Evolutionary conservation across 2,113 vertebrate species (phyloP).

Genomic region (Nothoprocta perdicaria): DNA sequence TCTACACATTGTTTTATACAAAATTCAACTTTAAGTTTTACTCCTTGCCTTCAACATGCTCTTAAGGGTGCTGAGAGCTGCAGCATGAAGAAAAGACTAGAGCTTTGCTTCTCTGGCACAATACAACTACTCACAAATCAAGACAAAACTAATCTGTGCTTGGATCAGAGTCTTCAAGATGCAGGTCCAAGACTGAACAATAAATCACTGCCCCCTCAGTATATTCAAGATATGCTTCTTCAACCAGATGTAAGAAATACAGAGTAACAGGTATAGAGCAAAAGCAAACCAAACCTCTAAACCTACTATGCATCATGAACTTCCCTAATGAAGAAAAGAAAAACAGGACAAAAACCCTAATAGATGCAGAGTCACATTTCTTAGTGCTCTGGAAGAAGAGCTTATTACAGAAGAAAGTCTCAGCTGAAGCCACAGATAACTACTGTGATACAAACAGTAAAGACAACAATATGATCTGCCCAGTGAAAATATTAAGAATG

Average conservation of each 20-base stretch:
- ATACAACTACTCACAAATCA: background rate
- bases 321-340: background rate
- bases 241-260: background rate
- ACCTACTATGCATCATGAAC: background rate
- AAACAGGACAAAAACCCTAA: background rate
- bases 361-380: background rate
- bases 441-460: background rate
- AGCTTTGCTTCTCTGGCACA: background rate
- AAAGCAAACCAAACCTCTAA: background rate
- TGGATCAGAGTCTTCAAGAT: background rate
- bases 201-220: background rate
- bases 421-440: background rate
- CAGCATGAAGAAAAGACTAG: fast-evolving
- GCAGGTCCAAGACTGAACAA: background rate
- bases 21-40: fast-evolving
- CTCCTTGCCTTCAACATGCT: background rate
- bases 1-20: background rate
- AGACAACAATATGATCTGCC: background rate
- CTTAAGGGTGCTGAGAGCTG: background rate
- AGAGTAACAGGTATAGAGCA: background rate
- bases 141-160: background rate
- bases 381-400: background rate
- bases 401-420: background rate
- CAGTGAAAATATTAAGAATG: background rate
- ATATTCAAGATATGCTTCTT: background rate